These are phyloP conservation scores for Choristoneura rosaceana DNA, from an alignment of 2,888 invertebrate genomes.

Conservation along the genomic window DNA sequence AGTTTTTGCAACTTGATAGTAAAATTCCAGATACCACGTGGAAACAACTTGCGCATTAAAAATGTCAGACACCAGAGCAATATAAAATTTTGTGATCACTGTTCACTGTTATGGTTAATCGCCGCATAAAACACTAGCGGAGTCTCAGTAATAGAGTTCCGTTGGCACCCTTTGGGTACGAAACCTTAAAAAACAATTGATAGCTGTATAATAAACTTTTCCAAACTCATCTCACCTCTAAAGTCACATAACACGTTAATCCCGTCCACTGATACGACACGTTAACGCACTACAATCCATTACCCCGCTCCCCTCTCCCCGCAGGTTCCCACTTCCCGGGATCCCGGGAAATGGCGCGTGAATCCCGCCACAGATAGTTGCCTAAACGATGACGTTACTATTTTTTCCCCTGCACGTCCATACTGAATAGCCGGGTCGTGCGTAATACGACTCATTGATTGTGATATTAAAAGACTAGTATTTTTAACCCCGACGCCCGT, in stretches of 20 bases:
- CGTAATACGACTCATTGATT: not conserved
- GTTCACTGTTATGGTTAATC: too few species aligned
- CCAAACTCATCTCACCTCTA: not conserved
- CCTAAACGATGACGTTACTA: constrained; percentile 59
- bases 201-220: not conserved
- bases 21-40: too few species aligned
- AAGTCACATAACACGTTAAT: not conserved
- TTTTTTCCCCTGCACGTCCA: constrained; percentile 45
- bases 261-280: not conserved
- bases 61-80: too few species aligned
- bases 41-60: too few species aligned
- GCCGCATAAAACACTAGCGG: too few species aligned
- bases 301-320: constrained; percentile 1
- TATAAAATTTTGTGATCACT: too few species aligned
- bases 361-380: constrained; percentile 49
- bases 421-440: not conserved
- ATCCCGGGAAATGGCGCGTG: constrained; percentile 56
- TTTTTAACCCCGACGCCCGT: too few species aligned
- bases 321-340: constrained; percentile 24
- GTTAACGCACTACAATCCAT: constrained; percentile 8
- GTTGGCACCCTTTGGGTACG: too few species aligned
- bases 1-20: too few species aligned
- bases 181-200: too few species aligned
- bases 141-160: too few species aligned
- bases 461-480: not conserved